Conservation (phyloP, 2,113 vertebrate genomes). For the Myocastor coypus region DNA sequence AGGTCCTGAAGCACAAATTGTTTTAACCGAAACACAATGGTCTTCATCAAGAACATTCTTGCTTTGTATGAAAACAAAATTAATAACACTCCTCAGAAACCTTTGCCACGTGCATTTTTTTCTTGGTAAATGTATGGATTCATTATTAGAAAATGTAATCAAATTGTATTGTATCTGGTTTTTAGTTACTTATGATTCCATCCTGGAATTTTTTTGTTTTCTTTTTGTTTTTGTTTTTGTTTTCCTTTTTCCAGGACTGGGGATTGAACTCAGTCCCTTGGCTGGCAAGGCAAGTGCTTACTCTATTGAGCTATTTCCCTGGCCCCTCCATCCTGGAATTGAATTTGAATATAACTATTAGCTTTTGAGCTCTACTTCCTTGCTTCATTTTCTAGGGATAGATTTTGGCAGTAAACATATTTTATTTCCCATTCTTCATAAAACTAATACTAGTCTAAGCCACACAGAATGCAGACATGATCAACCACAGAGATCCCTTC, state of each 20-base stretch:
- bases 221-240: no score
- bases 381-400: not conserved
- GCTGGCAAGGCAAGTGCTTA: no score
- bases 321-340: slow-evolving; percentile 22
- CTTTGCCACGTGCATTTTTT: not conserved
- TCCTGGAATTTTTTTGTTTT: slow-evolving; percentile 42
- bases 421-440: slow-evolving; percentile 20
- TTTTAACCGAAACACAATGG: not conserved
- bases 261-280: no score
- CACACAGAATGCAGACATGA: not conserved
- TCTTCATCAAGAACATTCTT: not conserved
- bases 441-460: not conserved
- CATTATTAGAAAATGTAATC: not conserved
- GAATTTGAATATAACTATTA: not conserved
- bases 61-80: slow-evolving; percentile 11
- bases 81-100: not conserved
- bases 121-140: not conserved
- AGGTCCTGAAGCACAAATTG: slow-evolving; percentile 8
- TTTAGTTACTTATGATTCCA: not conserved
- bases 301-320: no score
- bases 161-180: not conserved
- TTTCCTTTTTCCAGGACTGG: no score
- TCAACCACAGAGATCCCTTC: not conserved
- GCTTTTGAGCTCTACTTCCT: not conserved
- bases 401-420: not conserved